Evolutionary conservation across 2,797 vertebrate species (phyloP).

Genomic region (Argyrosomus regius): DNA sequence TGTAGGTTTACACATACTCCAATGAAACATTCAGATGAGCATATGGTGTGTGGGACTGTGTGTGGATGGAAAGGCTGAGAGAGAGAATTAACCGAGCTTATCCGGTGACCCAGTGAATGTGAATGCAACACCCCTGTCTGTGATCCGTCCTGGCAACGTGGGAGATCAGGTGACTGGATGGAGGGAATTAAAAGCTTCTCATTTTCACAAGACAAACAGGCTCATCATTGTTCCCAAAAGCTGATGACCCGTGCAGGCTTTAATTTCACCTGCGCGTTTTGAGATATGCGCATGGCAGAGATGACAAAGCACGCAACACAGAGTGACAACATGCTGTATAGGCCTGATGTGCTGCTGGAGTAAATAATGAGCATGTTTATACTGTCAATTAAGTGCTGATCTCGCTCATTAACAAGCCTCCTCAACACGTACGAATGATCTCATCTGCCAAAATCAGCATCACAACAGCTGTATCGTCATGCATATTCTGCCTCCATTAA

Average conservation of each 20-base stretch:
- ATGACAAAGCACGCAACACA: neutral
- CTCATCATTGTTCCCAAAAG: constrained; percentile 37
- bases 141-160: constrained; percentile 35
- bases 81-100: constrained; percentile 45
- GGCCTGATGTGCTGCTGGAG: constrained; percentile 14
- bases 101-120: constrained; percentile 50
- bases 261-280: constrained; percentile 8
- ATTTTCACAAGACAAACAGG: constrained; percentile 46
- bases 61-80: constrained; percentile 23
- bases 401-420: constrained; percentile 27
- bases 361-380: constrained; percentile 38
- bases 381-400: constrained; percentile 36
- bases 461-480: constrained; percentile 30
- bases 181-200: constrained; percentile 55
- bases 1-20: constrained; percentile 30
- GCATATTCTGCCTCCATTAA: constrained; percentile 40
- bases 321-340: neutral
- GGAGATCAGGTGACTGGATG: constrained; percentile 59
- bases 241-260: neutral
- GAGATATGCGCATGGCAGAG: neutral
- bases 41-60: constrained; percentile 52
- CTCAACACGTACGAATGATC: constrained; percentile 2
- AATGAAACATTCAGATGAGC: constrained; percentile 50
- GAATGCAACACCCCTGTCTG: constrained; percentile 49
- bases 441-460: constrained; percentile 19